These are phyloP conservation scores for Australoheros scitulus DNA, from an alignment of 2,113 vertebrate genomes.

Conservation along the genomic window DNA sequence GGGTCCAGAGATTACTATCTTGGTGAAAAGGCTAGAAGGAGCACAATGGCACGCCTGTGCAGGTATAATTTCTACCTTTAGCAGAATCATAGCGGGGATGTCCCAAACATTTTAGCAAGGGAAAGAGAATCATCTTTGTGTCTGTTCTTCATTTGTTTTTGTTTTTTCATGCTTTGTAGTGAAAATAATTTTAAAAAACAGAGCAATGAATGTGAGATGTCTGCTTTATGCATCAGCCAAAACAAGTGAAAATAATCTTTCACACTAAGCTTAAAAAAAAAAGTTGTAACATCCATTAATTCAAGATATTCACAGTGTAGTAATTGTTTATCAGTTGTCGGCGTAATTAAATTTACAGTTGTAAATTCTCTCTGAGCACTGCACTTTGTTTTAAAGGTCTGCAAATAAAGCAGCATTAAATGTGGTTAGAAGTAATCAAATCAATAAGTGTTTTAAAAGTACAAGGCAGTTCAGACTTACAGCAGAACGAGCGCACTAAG, in stretches of 20 bases:
- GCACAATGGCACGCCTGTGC: conserved; percentile 64
- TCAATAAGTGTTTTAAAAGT: neutral
- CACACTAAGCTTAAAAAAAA: conserved; percentile 18
- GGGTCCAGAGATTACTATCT: conserved; percentile 57
- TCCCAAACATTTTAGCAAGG: neutral
- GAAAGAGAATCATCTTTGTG: neutral
- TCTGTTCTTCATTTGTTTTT: neutral
- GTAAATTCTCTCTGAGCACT: neutral
- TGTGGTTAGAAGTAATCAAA: neutral
- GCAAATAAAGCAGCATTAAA: neutral
- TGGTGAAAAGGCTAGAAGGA: conserved; percentile 32
- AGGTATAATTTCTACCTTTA: conserved; percentile 23
- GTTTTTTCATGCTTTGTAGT: neutral
- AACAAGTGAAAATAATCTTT: neutral
- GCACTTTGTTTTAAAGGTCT: neutral
- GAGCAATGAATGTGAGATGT: neutral
- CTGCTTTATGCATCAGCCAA: neutral
- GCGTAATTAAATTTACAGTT: conserved; percentile 27
- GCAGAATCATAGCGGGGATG: conserved; percentile 16
- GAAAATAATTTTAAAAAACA: neutral
- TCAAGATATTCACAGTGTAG: neutral
- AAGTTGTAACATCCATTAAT: conserved; percentile 11
- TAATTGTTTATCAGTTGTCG: conserved; percentile 6
- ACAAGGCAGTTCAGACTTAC: neutral
- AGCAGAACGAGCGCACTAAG: neutral